Evolutionary conservation across 2,888 invertebrate species (phyloP).

Genomic region (Tipula vernalis): DNA sequence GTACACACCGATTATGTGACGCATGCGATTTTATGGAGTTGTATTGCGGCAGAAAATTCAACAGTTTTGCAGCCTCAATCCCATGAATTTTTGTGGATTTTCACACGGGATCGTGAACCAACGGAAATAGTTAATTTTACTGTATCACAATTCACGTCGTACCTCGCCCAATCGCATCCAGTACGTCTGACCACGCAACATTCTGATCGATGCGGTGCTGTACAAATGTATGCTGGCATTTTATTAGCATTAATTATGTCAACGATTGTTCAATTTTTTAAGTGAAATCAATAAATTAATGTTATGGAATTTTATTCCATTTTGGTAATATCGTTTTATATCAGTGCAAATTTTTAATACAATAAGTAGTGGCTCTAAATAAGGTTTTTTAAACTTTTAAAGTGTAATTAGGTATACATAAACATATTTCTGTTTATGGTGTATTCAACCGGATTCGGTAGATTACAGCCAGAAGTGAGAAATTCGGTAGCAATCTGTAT

Average conservation of each 20-base stretch:
- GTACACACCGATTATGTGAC: neutral
- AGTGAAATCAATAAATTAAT: neutral
- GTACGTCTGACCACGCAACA: neutral
- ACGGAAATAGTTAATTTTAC: neutral
- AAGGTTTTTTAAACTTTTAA: too few species aligned
- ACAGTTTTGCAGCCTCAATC: neutral
- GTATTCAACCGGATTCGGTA: too few species aligned
- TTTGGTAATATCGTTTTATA: too few species aligned
- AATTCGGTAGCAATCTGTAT: too few species aligned
- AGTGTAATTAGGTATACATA: too few species aligned
- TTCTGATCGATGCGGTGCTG: neutral
- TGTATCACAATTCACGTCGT: neutral
- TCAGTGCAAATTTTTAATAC: too few species aligned
- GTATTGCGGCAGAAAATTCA: neutral
- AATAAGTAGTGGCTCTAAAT: too few species aligned
- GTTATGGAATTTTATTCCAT: neutral
- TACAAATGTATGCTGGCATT: neutral
- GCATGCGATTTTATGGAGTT: neutral
- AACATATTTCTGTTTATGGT: too few species aligned
- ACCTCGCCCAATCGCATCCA: neutral
- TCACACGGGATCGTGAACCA: neutral
- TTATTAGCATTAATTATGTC: neutral
- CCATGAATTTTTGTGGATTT: neutral
- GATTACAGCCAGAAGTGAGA: too few species aligned
- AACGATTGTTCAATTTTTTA: neutral